Evolutionary conservation across 1,140 invertebrate species (phyloP), one percentile per base, ranked within the genome.

Genomic region (Tetramorium parvispinum): DNA sequence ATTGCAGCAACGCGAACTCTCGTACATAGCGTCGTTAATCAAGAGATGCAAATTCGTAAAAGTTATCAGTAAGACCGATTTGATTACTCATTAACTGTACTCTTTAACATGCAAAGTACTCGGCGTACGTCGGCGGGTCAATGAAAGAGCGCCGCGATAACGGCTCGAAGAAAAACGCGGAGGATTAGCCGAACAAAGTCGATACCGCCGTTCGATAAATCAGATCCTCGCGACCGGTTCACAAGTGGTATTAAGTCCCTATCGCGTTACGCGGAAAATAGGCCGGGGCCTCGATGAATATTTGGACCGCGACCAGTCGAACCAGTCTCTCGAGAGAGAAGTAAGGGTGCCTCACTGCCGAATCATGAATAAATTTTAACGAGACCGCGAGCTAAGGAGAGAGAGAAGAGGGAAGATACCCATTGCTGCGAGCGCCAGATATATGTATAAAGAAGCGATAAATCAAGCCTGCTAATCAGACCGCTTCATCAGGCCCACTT

Each of bases 351-450:
- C 86, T 87, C 85, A 11, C 46, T 81, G 77, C 76, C 87, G 89
- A 87, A 91, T 91, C 91, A 92, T 93, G 92, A 92, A 93, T 92
- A 92, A 93, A 93, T 93, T 93, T 93, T 91, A 93, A 92, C 90
- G 86, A 91, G 92, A 93, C 91, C 88, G 81, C 73, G 70, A 61
- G 73, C 59, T 10, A 10, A 63, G 21, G 70, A 71, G 18, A 51
- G 27, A 77, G 16, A 75, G 75, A 70, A 53, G 24, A 27, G 16
- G 53, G 40, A 55, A 46, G 68, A 75, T 24, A 37, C 40, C 61
- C 82, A 66, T 21, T 59, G 82, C 82, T 63, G 61, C n/a, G 77
- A 71, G 77, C 65, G 43, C 18, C 27, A 85, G 46, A 85, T 85
- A 75, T 77, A 87, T 63, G 68, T 79, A 87, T 51, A 61, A 53